phyloP scores from a whole-genome alignment of 2,113 vertebrate genomes.

The Asarcornis scutulata region DNA sequence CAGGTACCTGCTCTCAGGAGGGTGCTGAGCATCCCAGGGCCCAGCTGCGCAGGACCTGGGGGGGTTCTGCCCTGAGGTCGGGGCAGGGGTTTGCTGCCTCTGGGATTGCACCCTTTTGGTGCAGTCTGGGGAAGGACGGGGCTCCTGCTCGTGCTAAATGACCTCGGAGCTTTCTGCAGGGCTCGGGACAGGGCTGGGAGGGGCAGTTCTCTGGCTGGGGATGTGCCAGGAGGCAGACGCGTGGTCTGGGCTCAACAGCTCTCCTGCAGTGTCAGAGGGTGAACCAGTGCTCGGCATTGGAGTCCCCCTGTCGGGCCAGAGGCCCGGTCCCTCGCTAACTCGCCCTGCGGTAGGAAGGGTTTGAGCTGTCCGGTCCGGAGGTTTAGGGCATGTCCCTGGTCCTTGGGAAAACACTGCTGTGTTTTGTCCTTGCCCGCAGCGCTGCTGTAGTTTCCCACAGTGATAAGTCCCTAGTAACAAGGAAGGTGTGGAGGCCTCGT shows the following conservation, averaged over 20 bases:
- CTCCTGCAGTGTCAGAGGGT: not conserved
- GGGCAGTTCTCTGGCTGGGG: not conserved
- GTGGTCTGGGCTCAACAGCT: fast-evolving
- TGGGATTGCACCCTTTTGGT: not conserved
- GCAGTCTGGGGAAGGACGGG: fast-evolving
- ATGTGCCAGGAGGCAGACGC: not conserved
- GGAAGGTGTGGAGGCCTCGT: not conserved
- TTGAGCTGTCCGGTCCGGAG: not conserved
- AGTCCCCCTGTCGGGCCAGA: not conserved
- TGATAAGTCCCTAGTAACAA: not conserved
- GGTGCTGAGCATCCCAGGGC: not conserved
- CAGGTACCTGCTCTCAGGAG: conserved; percentile 70
- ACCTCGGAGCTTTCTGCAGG: not conserved
- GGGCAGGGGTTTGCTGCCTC: not conserved
- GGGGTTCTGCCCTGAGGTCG: too few species aligned
- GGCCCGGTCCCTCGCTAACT: fast-evolving
- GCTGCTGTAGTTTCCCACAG: conserved; percentile 20
- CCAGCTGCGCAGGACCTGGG: not conserved
- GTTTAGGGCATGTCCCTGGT: not conserved
- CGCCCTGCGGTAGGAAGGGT: not conserved
- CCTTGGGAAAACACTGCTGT: conserved; percentile 49
- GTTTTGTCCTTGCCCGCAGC: not conserved
- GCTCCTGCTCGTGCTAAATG: fast-evolving
- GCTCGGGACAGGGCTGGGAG: fast-evolving
- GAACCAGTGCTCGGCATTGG: not conserved